Percentiles rank a stretch among this genome's conserved stretches.
Evolutionary conservation across 2,888 invertebrate genomes (phyloP).

Genomic region (Plebejus argus): DNA sequence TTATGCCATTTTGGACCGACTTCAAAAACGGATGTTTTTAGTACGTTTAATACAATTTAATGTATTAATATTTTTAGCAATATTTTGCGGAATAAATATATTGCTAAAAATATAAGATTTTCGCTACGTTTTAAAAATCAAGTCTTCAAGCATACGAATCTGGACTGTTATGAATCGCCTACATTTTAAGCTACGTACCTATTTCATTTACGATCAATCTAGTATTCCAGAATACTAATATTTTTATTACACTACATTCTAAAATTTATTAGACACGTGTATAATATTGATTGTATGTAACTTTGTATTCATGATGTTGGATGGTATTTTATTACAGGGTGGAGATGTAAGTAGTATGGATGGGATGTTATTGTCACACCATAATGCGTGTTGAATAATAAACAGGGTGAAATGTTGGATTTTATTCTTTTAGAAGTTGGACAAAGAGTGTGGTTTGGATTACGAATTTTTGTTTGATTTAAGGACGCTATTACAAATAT

Average conservation of each 20-base stretch:
- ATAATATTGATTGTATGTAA: not conserved
- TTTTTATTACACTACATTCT: not conserved
- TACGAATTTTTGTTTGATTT: too few species aligned
- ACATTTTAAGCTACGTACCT: not conserved
- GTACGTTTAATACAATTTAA: too few species aligned
- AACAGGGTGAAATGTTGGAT: not conserved
- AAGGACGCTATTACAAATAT: too few species aligned
- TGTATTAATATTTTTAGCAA: too few species aligned
- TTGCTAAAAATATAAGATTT: too few species aligned
- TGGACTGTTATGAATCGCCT: not conserved
- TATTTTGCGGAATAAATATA: too few species aligned
- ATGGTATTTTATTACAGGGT: constrained; percentile 15
- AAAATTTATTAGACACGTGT: not conserved
- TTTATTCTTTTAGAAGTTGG: too few species aligned
- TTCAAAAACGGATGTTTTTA: too few species aligned
- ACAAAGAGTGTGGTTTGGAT: too few species aligned
- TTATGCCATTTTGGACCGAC: too few species aligned
- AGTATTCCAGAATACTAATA: not conserved
- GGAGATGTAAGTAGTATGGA: not conserved
- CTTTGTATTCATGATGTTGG: not conserved
- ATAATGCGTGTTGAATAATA: not conserved
- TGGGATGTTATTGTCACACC: not conserved
- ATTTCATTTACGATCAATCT: not conserved
- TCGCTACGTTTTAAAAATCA: too few species aligned
- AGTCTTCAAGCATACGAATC: too few species aligned